Base-by-base conservation (phyloP, 2,888 invertebrate species). In the Tipula helvola region DNA sequence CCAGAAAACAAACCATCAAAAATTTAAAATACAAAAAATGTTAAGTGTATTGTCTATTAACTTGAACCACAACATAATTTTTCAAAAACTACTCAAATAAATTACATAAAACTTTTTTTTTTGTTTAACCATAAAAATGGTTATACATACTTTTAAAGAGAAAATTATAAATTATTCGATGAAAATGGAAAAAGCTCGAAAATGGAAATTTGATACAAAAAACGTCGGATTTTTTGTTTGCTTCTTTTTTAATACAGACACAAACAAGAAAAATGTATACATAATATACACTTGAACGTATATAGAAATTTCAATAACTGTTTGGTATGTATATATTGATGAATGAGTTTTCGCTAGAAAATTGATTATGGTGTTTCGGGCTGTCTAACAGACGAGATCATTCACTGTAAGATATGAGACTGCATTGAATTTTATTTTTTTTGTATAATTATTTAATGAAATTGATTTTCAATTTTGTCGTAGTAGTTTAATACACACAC, bases 21-120 rank as follows among this genome's bases (percentile, higher is more conserved):
- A 52, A 52, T 16, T 52, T n/a, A n/a, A n/a, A n/a, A n/a, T n/a
- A n/a, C 18, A 18, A 57, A 57, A 57, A 16, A 57, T 57, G 18
- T 71, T 71, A 71, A 71, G 71, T 71, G 71, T 71, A 71, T 71
- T 71, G 71, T 71, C 71, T 28, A 71, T 71, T 71, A 71, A 71
- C 71, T 71, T 71, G 10, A 71, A 28, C 71, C 71, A 71, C 12
- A 71, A 71, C 18, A 71, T 12, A 71, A 71, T 71, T 71, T 71
- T 71, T 71, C 71, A 71, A 71, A 71, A 71, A 71, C 71, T 71
- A 71, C 71, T 71, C 71, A 71, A 71, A 71, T 71, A 71, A 71
- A 71, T 71, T 71, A 71, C 71, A 71, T 28, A 71, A 71, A 71
- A 18, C 10, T 71, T 71, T 71, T 28, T 52, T 18, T 71, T 18